Base-by-base conservation (phyloP, 2,113 vertebrate species). In the Mastomys coucha region DNA sequence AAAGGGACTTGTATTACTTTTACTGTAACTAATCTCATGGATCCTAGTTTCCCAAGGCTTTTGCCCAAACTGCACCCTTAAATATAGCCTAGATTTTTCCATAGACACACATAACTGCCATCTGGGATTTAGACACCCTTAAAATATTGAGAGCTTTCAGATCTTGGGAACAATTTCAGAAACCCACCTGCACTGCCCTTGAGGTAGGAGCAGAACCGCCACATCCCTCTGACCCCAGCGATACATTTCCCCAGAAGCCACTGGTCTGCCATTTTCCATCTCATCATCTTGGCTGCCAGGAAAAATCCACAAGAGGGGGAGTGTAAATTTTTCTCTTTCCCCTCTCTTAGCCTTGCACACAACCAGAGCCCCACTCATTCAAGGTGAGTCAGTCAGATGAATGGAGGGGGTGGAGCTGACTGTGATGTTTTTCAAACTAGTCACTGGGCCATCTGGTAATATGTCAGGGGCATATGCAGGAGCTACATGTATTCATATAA, bases 241-340 rank as follows among this genome's bases (percentile, higher is more conserved):
- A 99, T 91, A 95, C 98, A 98, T 85, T 97, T 98, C 93, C 98
- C 96, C 45, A 99, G 97, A 51, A 99, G 98, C 98, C 98, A 98
- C 89, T 12, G 96, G 80, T 98, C 98, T n/a, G 98, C 98, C 0
- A 82, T 94, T 72, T 60, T 93, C 98, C 98, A 98, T 95, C 98
- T 98, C 97, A 99, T 97, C 96, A 98, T 97, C 20, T 97, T 97
- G 69, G 97, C 98, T 99, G 97, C 80, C 67, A 88, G 95, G 65
- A 82, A 89, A 85, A 91, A 58, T 0, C 16, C 60, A 76, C 1
- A 65, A 31, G 2, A 97, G 88, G 96, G 26, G 56, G 5, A 42
- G 26, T 56, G 63, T 10, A 33, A 95, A n/a, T 45, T 67, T 28
- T 13, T 78, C 3, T 49, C 6, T 0, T 45, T 0, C 17, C 45